These are phyloP conservation scores for Leptura quadrifasciata DNA, from an alignment of 2,888 invertebrate genomes.

Conservation along the genomic window DNA sequence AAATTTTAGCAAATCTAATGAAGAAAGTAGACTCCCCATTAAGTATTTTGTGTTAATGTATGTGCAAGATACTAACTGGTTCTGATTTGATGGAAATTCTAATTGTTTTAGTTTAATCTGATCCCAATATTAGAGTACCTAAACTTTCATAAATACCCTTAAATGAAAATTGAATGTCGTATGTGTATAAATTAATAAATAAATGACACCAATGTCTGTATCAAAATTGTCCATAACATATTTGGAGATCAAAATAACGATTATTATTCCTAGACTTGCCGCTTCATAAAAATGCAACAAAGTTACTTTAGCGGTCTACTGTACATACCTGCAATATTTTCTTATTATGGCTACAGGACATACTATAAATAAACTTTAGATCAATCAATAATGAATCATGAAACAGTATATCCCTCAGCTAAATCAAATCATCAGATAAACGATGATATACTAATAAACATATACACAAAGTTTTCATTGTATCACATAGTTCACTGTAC, in stretches of 20 bases:
- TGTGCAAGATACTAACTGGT: no score
- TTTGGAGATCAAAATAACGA: not conserved
- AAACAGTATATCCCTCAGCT: slow-evolving; percentile 21
- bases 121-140: no score
- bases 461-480: slow-evolving; percentile 39
- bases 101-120: no score
- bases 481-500: slow-evolving; percentile 38
- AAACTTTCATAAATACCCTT: no score
- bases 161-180: no score
- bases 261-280: not conserved
- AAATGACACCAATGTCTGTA: no score
- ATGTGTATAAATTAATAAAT: no score
- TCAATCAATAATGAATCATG: slow-evolving; percentile 36
- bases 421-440: slow-evolving; percentile 35
- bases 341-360: slow-evolving; percentile 30
- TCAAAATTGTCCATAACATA: no score
- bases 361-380: slow-evolving; percentile 44
- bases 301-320: slow-evolving; percentile 29
- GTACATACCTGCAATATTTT: slow-evolving; percentile 42
- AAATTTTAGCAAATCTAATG: not conserved
- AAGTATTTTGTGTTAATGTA: no score
- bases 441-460: slow-evolving; percentile 33
- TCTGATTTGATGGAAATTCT: no score
- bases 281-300: slow-evolving; percentile 18
- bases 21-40: not conserved